Evolutionary conservation across 2,113 vertebrate genomes (phyloP).

Genomic region (Lipophrys pholis): DNA sequence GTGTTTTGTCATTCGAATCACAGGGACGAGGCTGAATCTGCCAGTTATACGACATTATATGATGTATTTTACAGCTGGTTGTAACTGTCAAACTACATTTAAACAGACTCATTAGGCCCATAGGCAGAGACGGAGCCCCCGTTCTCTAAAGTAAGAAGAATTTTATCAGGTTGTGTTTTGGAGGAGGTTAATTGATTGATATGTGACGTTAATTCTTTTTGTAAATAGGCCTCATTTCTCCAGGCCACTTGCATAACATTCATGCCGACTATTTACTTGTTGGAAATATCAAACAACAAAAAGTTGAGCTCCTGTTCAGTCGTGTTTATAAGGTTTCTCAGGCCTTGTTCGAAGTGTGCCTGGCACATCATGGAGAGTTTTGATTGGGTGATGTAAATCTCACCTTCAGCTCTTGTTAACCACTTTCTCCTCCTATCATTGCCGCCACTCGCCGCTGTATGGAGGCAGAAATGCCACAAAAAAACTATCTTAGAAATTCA

Average conservation of each 20-base stretch:
- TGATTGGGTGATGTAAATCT: constrained; percentile 24
- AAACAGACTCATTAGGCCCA: constrained; percentile 19
- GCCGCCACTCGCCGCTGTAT: neutral
- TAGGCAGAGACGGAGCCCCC: constrained; percentile 20
- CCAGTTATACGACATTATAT: constrained; percentile 41
- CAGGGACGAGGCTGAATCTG: constrained; percentile 34
- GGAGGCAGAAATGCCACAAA: constrained; percentile 29
- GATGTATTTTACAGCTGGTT: constrained; percentile 4
- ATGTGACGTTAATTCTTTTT: constrained; percentile 13
- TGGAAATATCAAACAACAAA: constrained; percentile 11
- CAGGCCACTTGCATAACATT: neutral
- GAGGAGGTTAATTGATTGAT: constrained; percentile 29
- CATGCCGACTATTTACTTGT: constrained; percentile 3
- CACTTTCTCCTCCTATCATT: neutral
- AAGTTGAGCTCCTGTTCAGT: too few species aligned
- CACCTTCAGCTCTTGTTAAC: constrained; percentile 12
- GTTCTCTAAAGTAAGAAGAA: constrained; percentile 21
- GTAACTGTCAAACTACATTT: neutral
- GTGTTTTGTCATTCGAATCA: constrained; percentile 19
- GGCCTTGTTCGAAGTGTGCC: constrained; percentile 27
- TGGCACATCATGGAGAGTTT: constrained; percentile 18
- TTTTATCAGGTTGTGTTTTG: constrained; percentile 23
- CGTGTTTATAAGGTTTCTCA: constrained; percentile 13
- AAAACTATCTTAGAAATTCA: constrained; percentile 35
- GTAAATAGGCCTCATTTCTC: constrained; percentile 23